Conservation (phyloP, 2,888 invertebrate species). For the Merodon equestris region DNA sequence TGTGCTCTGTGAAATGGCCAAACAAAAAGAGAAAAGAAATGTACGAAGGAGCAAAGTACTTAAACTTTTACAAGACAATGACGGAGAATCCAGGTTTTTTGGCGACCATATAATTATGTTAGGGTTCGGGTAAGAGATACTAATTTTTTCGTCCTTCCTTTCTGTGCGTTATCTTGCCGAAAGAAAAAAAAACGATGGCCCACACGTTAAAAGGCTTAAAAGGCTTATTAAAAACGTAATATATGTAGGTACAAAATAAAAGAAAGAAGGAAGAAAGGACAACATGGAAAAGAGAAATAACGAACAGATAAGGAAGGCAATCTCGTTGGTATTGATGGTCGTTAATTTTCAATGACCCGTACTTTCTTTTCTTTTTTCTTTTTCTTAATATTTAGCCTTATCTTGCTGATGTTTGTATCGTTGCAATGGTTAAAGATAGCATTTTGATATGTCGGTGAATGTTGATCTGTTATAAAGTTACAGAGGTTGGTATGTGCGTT, state of each 20-base stretch:
- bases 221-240: background rate
- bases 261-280: too few species aligned
- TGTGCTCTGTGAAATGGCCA: too few species aligned
- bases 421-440: too few species aligned
- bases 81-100: slow-evolving; percentile 39
- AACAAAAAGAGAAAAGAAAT: background rate
- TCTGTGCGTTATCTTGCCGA: slow-evolving; percentile 32
- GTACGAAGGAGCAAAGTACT: slow-evolving; percentile 41
- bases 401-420: too few species aligned
- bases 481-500: too few species aligned
- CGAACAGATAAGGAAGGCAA: background rate
- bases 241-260: too few species aligned
- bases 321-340: background rate
- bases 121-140: slow-evolving; percentile 13
- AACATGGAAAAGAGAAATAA: background rate
- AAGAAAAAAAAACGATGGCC: background rate
- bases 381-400: background rate
- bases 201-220: slow-evolving; percentile 27
- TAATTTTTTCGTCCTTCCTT: slow-evolving; percentile 25
- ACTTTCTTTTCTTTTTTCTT: too few species aligned
- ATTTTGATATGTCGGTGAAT: too few species aligned
- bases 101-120: slow-evolving; percentile 25
- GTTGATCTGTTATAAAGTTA: too few species aligned
- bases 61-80: slow-evolving; percentile 40
- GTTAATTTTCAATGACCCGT: background rate